These are phyloP conservation scores for Euglossa dilemma DNA, from an alignment of 1,140 invertebrate species.

Conservation along the genomic window DNA sequence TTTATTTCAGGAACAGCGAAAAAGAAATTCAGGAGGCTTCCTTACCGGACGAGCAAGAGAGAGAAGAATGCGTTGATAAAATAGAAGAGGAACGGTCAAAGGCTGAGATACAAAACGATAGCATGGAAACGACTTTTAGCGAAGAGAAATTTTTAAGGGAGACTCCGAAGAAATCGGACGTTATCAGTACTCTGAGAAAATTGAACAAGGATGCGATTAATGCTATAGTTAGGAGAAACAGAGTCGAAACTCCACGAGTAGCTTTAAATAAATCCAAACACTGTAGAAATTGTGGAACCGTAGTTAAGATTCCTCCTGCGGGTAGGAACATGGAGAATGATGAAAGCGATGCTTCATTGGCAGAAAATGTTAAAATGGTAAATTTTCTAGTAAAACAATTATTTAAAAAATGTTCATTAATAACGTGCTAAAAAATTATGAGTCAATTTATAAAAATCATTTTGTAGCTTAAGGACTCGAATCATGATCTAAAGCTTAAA, in stretches of 20 bases:
- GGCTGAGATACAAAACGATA: not conserved
- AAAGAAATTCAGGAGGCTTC: not conserved
- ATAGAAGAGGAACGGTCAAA: not conserved
- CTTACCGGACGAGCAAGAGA: not conserved
- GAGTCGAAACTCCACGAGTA: not conserved
- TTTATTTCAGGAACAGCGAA: not conserved
- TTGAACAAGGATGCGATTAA: slow-evolving; percentile 48
- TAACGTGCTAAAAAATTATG: not conserved
- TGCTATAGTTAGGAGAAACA: slow-evolving; percentile 11
- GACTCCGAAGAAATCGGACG: slow-evolving; percentile 17
- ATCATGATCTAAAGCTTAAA: not conserved
- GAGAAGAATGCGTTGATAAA: not conserved
- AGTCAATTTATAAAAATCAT: not conserved
- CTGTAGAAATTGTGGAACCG: not conserved
- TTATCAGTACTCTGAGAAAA: slow-evolving; percentile 31
- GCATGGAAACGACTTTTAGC: not conserved
- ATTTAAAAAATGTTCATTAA: not conserved
- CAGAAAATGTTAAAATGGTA: slow-evolving; percentile 2
- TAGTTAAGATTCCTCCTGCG: not conserved
- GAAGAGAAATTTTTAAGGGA: not conserved
- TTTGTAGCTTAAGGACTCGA: not conserved
- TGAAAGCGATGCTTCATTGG: not conserved
- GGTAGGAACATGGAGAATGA: not conserved
- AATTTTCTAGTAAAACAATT: not conserved
- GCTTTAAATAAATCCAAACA: not conserved